phyloP scores from a whole-genome alignment of 2,797 vertebrate genomes.

The Xiphophorus birchmanni region DNA sequence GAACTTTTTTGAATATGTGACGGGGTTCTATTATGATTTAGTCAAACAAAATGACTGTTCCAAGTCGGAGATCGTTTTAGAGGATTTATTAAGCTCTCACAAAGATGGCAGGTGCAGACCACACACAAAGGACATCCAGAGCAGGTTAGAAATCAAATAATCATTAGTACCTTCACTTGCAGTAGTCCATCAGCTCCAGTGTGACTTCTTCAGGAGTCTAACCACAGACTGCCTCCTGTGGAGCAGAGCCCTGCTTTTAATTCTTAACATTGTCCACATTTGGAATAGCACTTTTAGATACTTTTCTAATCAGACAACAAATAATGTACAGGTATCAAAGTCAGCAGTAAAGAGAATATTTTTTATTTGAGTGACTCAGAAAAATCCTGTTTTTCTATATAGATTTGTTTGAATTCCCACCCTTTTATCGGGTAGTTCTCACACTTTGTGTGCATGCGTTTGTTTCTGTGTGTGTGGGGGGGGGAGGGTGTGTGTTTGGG shows the following conservation, averaged over 20 bases:
- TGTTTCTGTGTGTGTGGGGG: background rate
- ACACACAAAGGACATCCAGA: too few relatives aligned
- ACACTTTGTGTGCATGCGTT: slow-evolving; percentile 19
- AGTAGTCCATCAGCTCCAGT: too few relatives aligned
- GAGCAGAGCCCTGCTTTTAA: background rate
- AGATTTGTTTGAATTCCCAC: slow-evolving; percentile 25
- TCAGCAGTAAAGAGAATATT: background rate
- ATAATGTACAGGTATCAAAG: background rate
- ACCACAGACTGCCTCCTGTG: too few relatives aligned
- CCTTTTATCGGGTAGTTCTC: slow-evolving; percentile 45
- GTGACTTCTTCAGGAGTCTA: too few relatives aligned
- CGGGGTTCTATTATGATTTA: too few relatives aligned
- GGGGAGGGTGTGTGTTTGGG: slow-evolving; percentile 50
- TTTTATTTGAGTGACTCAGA: background rate
- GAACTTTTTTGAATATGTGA: too few relatives aligned
- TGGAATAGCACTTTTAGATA: background rate
- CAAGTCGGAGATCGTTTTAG: too few relatives aligned
- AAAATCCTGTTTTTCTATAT: slow-evolving; percentile 3
- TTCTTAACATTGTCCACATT: background rate
- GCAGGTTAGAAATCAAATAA: too few relatives aligned
- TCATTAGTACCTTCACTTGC: too few relatives aligned
- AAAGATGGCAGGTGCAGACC: too few relatives aligned
- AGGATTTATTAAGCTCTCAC: too few relatives aligned
- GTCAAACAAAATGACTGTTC: too few relatives aligned
- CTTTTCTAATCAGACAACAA: background rate